Base-by-base conservation (phyloP, 2,797 vertebrate species). In the Decapterus maruadsi region DNA sequence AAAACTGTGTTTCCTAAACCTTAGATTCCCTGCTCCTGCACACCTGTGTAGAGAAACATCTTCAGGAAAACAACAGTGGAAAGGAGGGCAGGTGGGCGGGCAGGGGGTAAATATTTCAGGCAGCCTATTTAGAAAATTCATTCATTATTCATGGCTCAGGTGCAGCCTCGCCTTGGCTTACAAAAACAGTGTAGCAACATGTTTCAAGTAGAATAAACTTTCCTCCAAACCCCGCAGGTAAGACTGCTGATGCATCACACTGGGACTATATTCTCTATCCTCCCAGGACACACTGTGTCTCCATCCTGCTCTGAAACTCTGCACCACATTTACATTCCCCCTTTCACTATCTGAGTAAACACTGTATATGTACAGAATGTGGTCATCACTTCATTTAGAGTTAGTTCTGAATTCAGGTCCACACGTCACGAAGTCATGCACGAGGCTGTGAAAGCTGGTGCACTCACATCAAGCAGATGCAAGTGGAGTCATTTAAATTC, bases 81-180 rank as follows among this genome's bases (percentile, higher is more conserved):
- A 86, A 83, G 57, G 75, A 80, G 68, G 75, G 75, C 70, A 70
- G 71, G 64, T 60, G 58, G 71, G 81, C 2, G 54, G 71, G 72
- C n/a, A 8, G 67, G 62, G 71, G 78, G 72, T 82, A 74, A 80
- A 80, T 68, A 87, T 86, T 90, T 90, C 72, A 89, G 70, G 72
- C 76, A 60, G 78, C 62, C 55, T 82, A 63, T 86, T 86, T 85
- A 71, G 68, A 70, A 82, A 72, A 63, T 34, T 58, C 54, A 80
- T 90, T 83, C 42, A 83, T 88, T 87, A 92, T 91, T 91, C 77
- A 89, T 83, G 80, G 51, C n/a, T 72, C 59, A 76, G 86, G 69
- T 90, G 80, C 80, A 89, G 81, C 82, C 64, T 70, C 70, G 68
- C 55, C 19, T 59, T 4, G 1, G 29, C 38, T 72, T 53, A n/a